Base-by-base conservation (phyloP, 2,113 vertebrate genomes). In the Notarius quadriscutis region DNA sequence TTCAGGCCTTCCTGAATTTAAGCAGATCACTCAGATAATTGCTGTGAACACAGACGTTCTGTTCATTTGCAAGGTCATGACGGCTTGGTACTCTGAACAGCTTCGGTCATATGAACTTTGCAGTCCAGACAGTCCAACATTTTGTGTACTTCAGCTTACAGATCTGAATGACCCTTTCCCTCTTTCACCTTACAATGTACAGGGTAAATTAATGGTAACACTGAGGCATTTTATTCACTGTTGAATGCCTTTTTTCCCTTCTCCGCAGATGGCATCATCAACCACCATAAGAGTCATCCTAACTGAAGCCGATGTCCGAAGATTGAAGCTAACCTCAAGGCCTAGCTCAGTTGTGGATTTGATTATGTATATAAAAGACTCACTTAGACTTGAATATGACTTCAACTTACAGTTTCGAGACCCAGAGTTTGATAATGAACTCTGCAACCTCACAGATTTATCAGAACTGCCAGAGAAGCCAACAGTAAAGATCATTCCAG, bases 351-450 rank as follows among this genome's bases (percentile, higher is more conserved):
- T 85, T 14, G 78, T 85, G 12, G 27, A 67, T 11, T 75, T 89
- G 9, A 81, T 81, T 14, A 7, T 6, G 5, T 15, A 6, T 12
- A 18, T 90, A 5, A 83, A 86, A 79, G 34, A 84, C 22, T 25
- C 48, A n/a, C 79, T 90, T 0, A n/a, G 1, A 48, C 22, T 88
- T 48, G 0, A 41, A 1, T 90, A 90, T 80, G 58, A 90, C 80
- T 91, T 89, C 12, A 88, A 50, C 48, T n/a, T 89, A 3, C 88
- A 88, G 14, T 90, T 83, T 58, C 53, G 88, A 57, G 88, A 90
- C 77, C 60, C 50, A 60, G 86, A 89, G n/a, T 89, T 88, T 12
- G 50, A 86, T 41, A 86, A 87, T 25, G 71, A 7, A 75, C 71
- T 91, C 1, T 89, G 84, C 57, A 92, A 87, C 81, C 62, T 92